phyloP scores from a whole-genome alignment of 2,888 invertebrate genomes.

The Caenorhabditis angaria region DNA sequence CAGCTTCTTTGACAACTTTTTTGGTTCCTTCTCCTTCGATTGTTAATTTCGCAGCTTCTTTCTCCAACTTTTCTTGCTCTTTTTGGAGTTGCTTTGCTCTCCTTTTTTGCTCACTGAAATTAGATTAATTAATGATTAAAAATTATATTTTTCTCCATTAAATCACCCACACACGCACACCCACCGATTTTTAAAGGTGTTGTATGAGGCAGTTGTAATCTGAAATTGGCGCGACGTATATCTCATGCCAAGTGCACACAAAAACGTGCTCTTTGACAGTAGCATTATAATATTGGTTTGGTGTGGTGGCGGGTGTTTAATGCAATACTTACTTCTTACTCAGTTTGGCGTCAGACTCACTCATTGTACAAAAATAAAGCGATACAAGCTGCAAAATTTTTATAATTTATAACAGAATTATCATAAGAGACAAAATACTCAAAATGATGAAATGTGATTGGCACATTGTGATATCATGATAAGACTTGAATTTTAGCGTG shows the following conservation, averaged over 20 bases:
- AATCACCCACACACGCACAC: slow-evolving; percentile 20
- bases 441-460: neutral
- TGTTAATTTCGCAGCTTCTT: slow-evolving; percentile 74
- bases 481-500: too few relatives aligned
- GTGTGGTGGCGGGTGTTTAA: slow-evolving; percentile 8
- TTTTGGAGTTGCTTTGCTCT: slow-evolving; percentile 91
- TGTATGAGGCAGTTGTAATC: slow-evolving; percentile 19
- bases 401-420: neutral
- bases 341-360: slow-evolving; percentile 31
- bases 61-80: slow-evolving; percentile 87
- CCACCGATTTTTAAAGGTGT: slow-evolving; percentile 17
- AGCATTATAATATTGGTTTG: neutral
- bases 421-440: neutral
- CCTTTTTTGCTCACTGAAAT: slow-evolving; percentile 87
- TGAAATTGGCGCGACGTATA: slow-evolving; percentile 15
- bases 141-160: neutral
- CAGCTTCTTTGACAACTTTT: slow-evolving; percentile 58
- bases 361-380: slow-evolving; percentile 16
- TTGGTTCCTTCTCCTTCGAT: neutral
- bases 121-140: neutral
- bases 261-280: neutral
- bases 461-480: too few relatives aligned
- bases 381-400: slow-evolving; percentile 15
- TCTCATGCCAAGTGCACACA: slow-evolving; percentile 7
- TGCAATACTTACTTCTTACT: slow-evolving; percentile 46